Evolutionary conservation across 2,797 vertebrate species (phyloP), one percentile per base, ranked within the genome.

Genomic region (Darevskia nairensis): DNA sequence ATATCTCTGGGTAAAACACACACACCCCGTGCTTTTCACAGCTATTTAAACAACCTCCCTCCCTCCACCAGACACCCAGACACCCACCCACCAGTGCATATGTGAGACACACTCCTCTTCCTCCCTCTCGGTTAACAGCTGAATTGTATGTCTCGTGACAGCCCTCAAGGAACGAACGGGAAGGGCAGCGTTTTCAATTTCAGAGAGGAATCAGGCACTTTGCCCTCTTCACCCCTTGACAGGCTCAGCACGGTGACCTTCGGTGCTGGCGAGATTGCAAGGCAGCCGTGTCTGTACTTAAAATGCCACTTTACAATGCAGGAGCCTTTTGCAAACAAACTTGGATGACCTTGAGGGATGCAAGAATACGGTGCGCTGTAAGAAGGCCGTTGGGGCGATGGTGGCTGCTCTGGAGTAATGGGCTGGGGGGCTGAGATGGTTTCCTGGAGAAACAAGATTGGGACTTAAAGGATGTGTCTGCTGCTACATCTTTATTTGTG

Each of bases 1-100:
- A 83, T 80, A 93, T 95, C 90, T 93, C 93, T 90, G 92, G 92
- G 82, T 95, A 90, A 95, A 95, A 94, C 94, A 91, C 92, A 94
- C 95, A 92, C 90, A 74, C 71, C 15, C 13, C 81, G 80, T 66
- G 93, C 89, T 95, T 93, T 95, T 94, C 95, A 94, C 93, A 95
- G 94, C 92, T 95, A 88, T 94, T 94, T 93, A 93, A 94, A 94
- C 91, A 93, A 90, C 92, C 92, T 2, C 89, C 93, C 87, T 72
- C 87, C 92, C 87, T 32, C 59, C 29, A 59, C 50, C 71, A 76
- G 27, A 44, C 8, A 44, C 19, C 27, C 4, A 32, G 32, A 13
- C 21, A 9, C 82, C 69, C 6, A 39, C 77, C 3, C 88, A 88
- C 78, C 3, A 88, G 77, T 92, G 80, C 80, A 5, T 75, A 69